Conservation (phyloP, 2,888 invertebrate genomes). For the Lepidochrysops patricia region DNA sequence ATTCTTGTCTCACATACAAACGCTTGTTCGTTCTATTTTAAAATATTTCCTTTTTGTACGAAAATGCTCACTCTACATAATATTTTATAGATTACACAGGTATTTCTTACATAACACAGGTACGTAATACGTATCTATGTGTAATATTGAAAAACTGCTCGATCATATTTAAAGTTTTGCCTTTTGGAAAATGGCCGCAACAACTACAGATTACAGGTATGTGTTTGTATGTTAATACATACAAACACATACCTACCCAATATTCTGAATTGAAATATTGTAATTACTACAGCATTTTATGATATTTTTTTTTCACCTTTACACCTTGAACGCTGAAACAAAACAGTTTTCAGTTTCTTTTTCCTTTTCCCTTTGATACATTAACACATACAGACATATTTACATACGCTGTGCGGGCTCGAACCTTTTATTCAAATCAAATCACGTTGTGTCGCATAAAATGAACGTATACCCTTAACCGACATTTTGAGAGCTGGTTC, state of each 20-base stretch:
- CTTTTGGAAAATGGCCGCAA: no score
- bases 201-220: no score
- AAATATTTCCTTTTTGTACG: neutral
- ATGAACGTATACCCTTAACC: constrained; percentile 7
- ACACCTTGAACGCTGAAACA: neutral
- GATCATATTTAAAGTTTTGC: no score
- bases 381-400: neutral
- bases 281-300: no score
- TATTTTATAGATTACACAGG: no score
- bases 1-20: neutral
- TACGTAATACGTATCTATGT: no score
- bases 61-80: neutral
- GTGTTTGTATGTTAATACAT: no score
- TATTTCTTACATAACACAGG: no score
- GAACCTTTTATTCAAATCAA: constrained; percentile 12
- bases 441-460: constrained; percentile 9
- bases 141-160: no score
- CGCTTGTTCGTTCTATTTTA: neutral
- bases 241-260: no score
- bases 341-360: neutral
- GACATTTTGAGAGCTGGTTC: constrained; percentile 4
- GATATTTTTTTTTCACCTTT: neutral
- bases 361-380: neutral
- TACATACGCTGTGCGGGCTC: neutral
- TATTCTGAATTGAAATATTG: no score